phyloP scores from a whole-genome alignment of 2,888 invertebrate genomes.

The Tridacna gigas region DNA sequence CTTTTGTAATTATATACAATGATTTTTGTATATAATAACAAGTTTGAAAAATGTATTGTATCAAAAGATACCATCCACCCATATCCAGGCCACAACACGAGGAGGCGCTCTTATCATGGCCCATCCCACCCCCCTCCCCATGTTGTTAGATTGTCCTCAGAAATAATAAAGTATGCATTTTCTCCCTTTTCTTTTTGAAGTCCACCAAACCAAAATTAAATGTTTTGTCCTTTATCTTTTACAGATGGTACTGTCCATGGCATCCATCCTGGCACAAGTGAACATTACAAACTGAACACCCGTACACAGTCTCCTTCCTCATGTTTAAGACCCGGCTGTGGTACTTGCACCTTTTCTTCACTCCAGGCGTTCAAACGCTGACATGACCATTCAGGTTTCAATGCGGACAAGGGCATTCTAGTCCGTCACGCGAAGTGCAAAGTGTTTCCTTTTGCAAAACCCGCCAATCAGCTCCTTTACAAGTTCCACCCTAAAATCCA shows the following conservation, averaged over 20 bases:
- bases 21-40: no score
- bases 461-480: slow-evolving; percentile 4
- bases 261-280: slow-evolving; percentile 42
- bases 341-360: slow-evolving; percentile 20
- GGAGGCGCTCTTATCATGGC: no score
- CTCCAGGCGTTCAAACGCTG: slow-evolving; percentile 6
- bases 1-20: no score
- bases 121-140: no score
- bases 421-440: background rate
- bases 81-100: no score
- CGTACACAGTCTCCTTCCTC: slow-evolving; percentile 38
- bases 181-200: no score
- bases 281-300: slow-evolving; percentile 32
- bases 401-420: background rate
- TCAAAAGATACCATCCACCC: no score
- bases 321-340: background rate
- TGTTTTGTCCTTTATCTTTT: no score
- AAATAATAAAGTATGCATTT: no score
- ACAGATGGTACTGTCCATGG: slow-evolving; percentile 16
- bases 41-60: no score
- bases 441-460: slow-evolving; percentile 13
- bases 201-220: no score
- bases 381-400: background rate
- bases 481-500: slow-evolving; percentile 26
- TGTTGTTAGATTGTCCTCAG: no score